phyloP scores from a whole-genome alignment of 2,797 vertebrate species.

The Halcyon smyrnensis region DNA sequence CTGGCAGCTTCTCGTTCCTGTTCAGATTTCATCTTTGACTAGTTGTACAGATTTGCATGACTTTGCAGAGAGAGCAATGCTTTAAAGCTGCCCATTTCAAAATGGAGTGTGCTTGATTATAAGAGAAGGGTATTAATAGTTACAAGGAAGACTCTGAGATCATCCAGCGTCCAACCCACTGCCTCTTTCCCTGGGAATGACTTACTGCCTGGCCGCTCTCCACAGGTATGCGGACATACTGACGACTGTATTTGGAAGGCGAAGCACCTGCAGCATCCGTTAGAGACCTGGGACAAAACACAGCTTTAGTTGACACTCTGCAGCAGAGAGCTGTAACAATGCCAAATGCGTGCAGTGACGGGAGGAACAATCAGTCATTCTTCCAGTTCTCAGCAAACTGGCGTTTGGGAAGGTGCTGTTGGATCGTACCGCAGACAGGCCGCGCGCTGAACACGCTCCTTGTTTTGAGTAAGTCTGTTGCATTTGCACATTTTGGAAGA shows the following conservation, averaged over 20 bases:
- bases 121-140: not conserved
- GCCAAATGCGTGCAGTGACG: not conserved
- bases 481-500: not conserved
- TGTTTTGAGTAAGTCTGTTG: not conserved
- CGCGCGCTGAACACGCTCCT: not conserved
- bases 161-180: not conserved
- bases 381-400: not conserved
- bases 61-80: not conserved
- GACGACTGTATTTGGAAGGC: slow-evolving; percentile 64
- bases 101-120: not conserved
- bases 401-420: not conserved
- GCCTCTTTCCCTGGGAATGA: not conserved
- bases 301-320: not conserved
- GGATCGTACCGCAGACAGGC: not conserved
- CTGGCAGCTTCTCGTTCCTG: not conserved
- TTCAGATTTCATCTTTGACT: not conserved
- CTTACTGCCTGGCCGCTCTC: slow-evolving; percentile 71
- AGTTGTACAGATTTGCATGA: not conserved
- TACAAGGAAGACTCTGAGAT: not conserved
- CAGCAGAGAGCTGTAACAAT: not conserved
- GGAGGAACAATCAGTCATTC: not conserved
- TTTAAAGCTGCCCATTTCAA: not conserved
- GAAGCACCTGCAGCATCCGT: slow-evolving; percentile 38
- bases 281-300: slow-evolving; percentile 65
- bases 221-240: slow-evolving; percentile 67